Percentiles rank a stretch among this genome's conserved stretches.
These are phyloP conservation scores for Eueremaeus valkanovi DNA, from an alignment of 2,888 invertebrate genomes.

Conservation along the genomic window DNA sequence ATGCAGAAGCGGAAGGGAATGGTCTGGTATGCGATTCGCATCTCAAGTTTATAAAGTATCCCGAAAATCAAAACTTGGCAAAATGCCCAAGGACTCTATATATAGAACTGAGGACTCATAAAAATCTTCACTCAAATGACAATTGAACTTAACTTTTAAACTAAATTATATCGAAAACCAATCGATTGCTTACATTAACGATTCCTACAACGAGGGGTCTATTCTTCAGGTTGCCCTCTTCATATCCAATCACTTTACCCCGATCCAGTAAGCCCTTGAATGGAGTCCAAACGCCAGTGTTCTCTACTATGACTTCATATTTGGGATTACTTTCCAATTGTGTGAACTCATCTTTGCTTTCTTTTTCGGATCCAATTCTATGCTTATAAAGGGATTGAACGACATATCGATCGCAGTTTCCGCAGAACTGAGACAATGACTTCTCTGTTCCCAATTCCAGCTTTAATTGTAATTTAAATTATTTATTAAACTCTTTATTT, in stretches of 20 bases:
- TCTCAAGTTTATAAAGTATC: too few relatives aligned
- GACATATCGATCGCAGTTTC: constrained; percentile 40
- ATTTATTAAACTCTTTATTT: too few relatives aligned
- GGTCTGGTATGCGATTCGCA: too few relatives aligned
- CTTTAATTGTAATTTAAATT: neutral
- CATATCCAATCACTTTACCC: neutral
- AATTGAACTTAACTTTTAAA: too few relatives aligned
- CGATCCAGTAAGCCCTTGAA: constrained; percentile 42
- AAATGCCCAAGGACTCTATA: too few relatives aligned
- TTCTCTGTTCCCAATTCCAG: neutral
- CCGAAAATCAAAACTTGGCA: too few relatives aligned
- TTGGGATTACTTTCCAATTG: constrained; percentile 17
- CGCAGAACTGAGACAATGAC: constrained; percentile 25
- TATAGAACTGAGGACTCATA: too few relatives aligned
- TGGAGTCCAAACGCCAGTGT: constrained; percentile 44
- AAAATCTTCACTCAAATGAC: too few relatives aligned
- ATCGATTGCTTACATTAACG: constrained; percentile 42
- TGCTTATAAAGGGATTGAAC: constrained; percentile 34
- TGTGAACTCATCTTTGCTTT: constrained; percentile 25
- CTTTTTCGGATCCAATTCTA: constrained; percentile 32
- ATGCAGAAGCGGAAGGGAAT: too few relatives aligned
- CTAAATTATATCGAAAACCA: too few relatives aligned
- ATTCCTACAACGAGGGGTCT: constrained; percentile 44
- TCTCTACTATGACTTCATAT: constrained; percentile 40
- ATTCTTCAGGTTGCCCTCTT: constrained; percentile 20